Percentiles rank a stretch among this genome's conserved stretches.
Evolutionary conservation across 2,888 invertebrate genomes (phyloP).

Genomic region (Bhutanitis thaidina): DNA sequence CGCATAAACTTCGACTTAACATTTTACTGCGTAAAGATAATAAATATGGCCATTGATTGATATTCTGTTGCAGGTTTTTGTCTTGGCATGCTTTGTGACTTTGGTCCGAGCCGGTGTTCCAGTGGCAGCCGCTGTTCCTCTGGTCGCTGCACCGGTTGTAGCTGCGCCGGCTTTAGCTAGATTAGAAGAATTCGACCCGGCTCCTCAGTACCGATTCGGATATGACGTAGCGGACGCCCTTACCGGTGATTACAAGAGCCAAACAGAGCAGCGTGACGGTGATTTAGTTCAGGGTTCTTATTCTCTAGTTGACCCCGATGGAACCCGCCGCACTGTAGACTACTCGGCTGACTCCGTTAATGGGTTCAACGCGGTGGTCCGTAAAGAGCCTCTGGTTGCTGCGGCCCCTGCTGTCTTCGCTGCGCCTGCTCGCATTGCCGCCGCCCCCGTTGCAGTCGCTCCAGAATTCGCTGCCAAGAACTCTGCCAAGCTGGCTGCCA

Average conservation of each 20-base stretch:
- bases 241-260: slow-evolving; percentile 66
- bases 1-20: too few relatives aligned
- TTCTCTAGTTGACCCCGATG: slow-evolving; percentile 59
- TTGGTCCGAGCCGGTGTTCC: slow-evolving; percentile 45
- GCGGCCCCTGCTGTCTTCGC: slow-evolving; percentile 40
- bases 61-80: slow-evolving; percentile 45
- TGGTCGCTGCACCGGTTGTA: slow-evolving; percentile 44
- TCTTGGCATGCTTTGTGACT: slow-evolving; percentile 56
- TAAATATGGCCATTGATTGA: background rate
- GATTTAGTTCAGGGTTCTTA: slow-evolving; percentile 71
- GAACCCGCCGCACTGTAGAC: slow-evolving; percentile 59
- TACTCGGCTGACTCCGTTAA: slow-evolving; percentile 59
- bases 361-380: slow-evolving; percentile 64
- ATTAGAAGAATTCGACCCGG: slow-evolving; percentile 71
- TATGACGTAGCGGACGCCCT: slow-evolving; percentile 61
- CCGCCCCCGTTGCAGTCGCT: slow-evolving; percentile 33
- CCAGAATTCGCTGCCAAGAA: slow-evolving; percentile 27
- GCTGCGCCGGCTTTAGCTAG: slow-evolving; percentile 36
- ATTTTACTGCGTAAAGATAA: too few relatives aligned
- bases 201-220: slow-evolving; percentile 77
- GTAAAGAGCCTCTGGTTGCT: slow-evolving; percentile 51
- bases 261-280: slow-evolving; percentile 70
- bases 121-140: slow-evolving; percentile 32
- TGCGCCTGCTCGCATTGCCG: slow-evolving; percentile 40
- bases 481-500: too few relatives aligned